Evolutionary conservation across 2,888 invertebrate genomes (phyloP), one percentile per base, ranked within the genome.

Genomic region (Amphipyra berbera): DNA sequence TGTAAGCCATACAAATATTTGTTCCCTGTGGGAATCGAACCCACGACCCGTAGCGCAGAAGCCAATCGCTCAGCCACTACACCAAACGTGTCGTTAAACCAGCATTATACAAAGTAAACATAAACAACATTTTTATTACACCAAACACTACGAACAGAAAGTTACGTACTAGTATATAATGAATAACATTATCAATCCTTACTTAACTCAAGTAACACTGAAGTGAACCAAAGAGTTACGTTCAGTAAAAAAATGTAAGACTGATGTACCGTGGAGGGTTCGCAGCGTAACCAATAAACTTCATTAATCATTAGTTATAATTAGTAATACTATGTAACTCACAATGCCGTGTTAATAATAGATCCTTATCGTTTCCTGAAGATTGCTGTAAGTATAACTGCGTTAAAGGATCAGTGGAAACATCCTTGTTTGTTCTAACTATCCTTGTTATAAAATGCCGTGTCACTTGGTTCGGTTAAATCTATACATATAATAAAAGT

Each of bases 221-320:
- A 0, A 35, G 10, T 41, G 27, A 9, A 50, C 0, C 21, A 45
- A 8, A 15, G 33, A 5, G 40, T 76, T 73, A 73, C 78, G 75
- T 76, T n/a, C 8, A 21, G 1, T 35, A 33, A 9, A 2, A 63
- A 62, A 63, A 74, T 33, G 37, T 15, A 1, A 1, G 48, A 27
- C 68, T 72, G 68, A 77, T 77, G 12, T 68, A 77, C 66, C 75
- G 72, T 73, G 73, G 45, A 66, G 27, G 8, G 15, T 48, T 45
- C 60, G 15, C 58, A 38, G 49, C 68, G 73, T 76, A 77, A 70
- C 59, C 54, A 55, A 63, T 72, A 68, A 67, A 68, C 47, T 57
- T 69, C 61, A 65, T 65, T 44, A 63, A 60, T 70, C 52, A 52
- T 41, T 63, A n/a, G 5, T 13, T 47, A 47, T 70, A 58, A 74